These are phyloP conservation scores for Neolamprologus sp. DNA, from an alignment of 2,113 vertebrate genomes.

Conservation along the genomic window DNA sequence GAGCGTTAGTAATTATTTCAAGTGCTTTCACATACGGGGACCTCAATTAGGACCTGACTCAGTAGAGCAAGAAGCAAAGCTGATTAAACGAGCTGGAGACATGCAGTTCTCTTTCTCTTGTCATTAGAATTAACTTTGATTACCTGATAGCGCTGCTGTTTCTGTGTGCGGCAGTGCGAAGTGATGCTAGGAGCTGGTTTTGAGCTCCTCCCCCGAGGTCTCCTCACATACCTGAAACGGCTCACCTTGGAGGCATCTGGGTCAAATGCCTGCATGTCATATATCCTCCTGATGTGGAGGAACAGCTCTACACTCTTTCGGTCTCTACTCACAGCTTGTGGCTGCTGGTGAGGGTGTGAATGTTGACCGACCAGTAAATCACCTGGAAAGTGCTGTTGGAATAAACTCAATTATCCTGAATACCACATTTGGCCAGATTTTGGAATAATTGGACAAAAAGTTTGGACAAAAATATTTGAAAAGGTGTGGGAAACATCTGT, in stretches of 20 bases:
- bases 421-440: rapidly evolving
- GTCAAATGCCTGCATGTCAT: not conserved
- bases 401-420: not conserved
- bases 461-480: not conserved
- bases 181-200: not conserved
- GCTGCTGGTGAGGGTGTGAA: not conserved
- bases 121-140: rapidly evolving
- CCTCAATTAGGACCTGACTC: not conserved
- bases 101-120: not conserved
- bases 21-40: not conserved
- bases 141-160: not conserved
- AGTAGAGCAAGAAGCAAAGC: rapidly evolving
- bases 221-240: not conserved
- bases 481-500: not conserved
- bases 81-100: not conserved
- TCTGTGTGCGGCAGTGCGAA: rapidly evolving
- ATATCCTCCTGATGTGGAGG: not conserved
- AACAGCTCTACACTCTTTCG: not conserved
- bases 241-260: not conserved
- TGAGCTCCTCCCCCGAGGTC: not conserved
- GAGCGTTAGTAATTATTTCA: not conserved
- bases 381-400: rapidly evolving
- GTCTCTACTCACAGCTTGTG: not conserved
- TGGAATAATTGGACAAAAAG: not conserved
- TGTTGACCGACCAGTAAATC: not conserved